These are phyloP conservation scores for Patella pellucida DNA, from an alignment of 2,888 invertebrate genomes.

Conservation along the genomic window DNA sequence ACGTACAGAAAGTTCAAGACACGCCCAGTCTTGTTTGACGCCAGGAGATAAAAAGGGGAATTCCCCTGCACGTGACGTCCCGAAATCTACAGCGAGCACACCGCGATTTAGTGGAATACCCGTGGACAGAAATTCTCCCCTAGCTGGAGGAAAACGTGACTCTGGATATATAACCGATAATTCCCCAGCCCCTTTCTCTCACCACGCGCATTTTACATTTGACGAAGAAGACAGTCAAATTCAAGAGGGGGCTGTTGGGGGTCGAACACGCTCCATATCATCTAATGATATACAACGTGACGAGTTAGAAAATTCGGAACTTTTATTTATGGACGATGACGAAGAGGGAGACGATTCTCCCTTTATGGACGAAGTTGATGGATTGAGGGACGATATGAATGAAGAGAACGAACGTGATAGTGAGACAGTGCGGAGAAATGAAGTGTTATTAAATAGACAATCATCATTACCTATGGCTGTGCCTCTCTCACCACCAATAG, in stretches of 20 bases:
- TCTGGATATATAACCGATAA: slow-evolving; percentile 60
- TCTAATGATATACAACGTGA: neutral
- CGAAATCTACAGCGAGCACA: slow-evolving; percentile 13
- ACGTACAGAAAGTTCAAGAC: neutral
- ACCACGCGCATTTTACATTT: slow-evolving; percentile 45
- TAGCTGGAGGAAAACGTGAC: slow-evolving; percentile 39
- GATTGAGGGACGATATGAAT: too few relatives aligned
- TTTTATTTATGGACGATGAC: slow-evolving; percentile 21
- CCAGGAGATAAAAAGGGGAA: slow-evolving; percentile 15
- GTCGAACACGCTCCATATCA: neutral
- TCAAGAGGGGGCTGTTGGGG: slow-evolving; percentile 20
- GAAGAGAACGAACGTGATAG: slow-evolving; percentile 2
- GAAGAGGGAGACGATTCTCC: slow-evolving; percentile 31
- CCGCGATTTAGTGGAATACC: slow-evolving; percentile 10
- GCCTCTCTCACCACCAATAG: neutral
- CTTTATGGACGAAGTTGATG: slow-evolving; percentile 15
- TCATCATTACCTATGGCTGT: neutral
- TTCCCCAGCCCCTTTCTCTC: slow-evolving; percentile 49
- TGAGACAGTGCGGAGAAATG: neutral
- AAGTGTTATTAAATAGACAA: neutral
- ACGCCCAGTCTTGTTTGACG: neutral
- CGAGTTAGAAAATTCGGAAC: slow-evolving; percentile 14
- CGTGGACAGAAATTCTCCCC: neutral
- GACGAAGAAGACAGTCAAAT: slow-evolving; percentile 29
- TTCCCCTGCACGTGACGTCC: slow-evolving; percentile 10